These are phyloP conservation scores for Ispidina lecontei DNA, from an alignment of 2,797 vertebrate genomes.

Conservation along the genomic window DNA sequence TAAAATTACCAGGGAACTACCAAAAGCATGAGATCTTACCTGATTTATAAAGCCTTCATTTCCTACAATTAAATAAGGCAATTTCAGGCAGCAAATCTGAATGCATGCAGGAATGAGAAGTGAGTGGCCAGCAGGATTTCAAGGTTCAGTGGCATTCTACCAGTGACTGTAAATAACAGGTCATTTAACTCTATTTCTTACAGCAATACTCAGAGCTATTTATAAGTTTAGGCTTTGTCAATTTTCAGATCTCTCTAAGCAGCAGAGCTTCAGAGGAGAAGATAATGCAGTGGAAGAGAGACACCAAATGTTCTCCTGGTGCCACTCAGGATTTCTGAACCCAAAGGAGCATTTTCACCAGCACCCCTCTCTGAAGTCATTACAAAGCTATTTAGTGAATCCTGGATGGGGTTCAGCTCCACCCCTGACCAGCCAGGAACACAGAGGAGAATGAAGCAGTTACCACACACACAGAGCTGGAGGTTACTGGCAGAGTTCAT, in stretches of 20 bases:
- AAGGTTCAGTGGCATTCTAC: not conserved
- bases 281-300: not conserved
- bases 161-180: not conserved
- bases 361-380: not conserved
- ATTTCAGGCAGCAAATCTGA: not conserved
- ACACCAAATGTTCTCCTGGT: not conserved
- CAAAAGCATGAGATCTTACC: not conserved
- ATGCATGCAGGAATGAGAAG: not conserved
- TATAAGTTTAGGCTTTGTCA: not conserved
- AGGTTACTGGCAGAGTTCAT: fast-evolving
- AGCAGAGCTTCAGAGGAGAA: not conserved
- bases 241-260: not conserved
- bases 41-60: not conserved
- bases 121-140: not conserved
- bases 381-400: not conserved
- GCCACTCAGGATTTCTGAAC: not conserved
- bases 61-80: not conserved
- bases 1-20: not conserved
- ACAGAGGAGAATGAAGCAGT: fast-evolving
- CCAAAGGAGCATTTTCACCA: not conserved
- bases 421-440: not conserved
- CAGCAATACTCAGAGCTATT: not conserved
- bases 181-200: not conserved
- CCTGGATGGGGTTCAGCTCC: not conserved
- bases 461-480: fast-evolving